phyloP scores from a whole-genome alignment of 2,113 vertebrate genomes.

The Pontoporia blainvillei region DNA sequence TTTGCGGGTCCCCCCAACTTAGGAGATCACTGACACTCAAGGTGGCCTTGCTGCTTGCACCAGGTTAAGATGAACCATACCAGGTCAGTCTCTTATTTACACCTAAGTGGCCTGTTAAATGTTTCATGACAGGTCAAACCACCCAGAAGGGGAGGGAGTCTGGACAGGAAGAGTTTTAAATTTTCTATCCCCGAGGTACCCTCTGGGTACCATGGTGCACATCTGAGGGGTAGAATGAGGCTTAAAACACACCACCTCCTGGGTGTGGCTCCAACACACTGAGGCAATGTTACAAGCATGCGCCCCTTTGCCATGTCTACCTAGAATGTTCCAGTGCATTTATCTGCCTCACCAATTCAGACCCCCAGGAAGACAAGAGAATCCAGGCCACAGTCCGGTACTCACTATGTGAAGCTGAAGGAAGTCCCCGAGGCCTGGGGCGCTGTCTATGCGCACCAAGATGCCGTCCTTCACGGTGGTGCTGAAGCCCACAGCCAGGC shows the following conservation, averaged over 20 bases:
- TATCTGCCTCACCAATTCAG: not conserved
- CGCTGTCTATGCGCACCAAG: slow-evolving; percentile 96
- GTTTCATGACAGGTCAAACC: not conserved
- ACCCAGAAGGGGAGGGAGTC: not conserved
- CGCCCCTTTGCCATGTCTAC: rapidly evolving
- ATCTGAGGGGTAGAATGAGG: not conserved
- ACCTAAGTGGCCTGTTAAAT: not conserved
- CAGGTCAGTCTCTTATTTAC: not conserved
- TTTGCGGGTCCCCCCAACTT: not conserved
- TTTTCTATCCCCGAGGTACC: not conserved
- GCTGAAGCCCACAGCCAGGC: slow-evolving; percentile 90
- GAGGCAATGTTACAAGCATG: not conserved
- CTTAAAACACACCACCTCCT: not conserved
- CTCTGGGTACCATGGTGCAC: not conserved
- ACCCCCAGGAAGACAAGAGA: not conserved
- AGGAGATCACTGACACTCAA: not conserved
- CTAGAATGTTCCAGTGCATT: not conserved
- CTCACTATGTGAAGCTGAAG: slow-evolving; percentile 98
- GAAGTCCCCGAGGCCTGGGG: slow-evolving; percentile 95
- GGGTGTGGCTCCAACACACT: rapidly evolving
- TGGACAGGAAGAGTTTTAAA: not conserved
- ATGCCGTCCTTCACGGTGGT: slow-evolving; percentile 94
- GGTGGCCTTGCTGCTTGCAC: not conserved
- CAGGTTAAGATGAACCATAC: not conserved
- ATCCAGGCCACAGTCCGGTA: slow-evolving; percentile 47